Conservation (phyloP, 92 coral and sea anemone genomes). For the Porites divaricata region DNA sequence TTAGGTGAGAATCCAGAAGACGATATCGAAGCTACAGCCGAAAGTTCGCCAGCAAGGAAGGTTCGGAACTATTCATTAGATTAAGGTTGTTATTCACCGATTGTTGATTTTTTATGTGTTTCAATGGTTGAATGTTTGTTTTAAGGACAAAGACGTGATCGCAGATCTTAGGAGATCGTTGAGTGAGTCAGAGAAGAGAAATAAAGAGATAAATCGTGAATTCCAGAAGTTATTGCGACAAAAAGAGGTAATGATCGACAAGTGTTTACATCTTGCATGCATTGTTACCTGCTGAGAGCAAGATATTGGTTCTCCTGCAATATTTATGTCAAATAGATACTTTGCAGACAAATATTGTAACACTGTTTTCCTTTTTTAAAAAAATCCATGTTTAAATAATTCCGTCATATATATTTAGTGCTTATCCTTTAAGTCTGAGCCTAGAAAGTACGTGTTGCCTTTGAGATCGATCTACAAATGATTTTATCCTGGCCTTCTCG, state of each 20-base stretch:
- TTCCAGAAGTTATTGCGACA: slow-evolving; percentile 82
- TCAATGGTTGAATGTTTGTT: neutral
- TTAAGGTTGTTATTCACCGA: neutral
- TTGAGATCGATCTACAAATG: too few relatives aligned
- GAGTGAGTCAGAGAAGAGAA: slow-evolving; percentile 79
- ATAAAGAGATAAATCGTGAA: slow-evolving; percentile 87
- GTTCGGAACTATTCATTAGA: slow-evolving; percentile 14
- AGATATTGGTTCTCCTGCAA: neutral
- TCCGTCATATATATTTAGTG: too few relatives aligned
- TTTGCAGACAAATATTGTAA: neutral
- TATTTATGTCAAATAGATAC: neutral
- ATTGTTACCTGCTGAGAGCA: neutral
- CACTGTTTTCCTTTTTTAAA: neutral
- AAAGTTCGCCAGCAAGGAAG: slow-evolving; percentile 21
- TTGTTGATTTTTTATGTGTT: neutral
- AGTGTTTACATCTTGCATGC: neutral
- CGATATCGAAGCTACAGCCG: slow-evolving; percentile 38
- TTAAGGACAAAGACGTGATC: slow-evolving; percentile 51
- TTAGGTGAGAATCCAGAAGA: slow-evolving; percentile 81
- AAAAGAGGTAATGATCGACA: slow-evolving; percentile 70
- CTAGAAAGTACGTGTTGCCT: too few relatives aligned
- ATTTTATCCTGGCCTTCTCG: too few relatives aligned
- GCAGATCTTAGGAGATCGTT: slow-evolving; percentile 67
- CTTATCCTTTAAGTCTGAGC: too few relatives aligned
- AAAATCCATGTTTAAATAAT: neutral